Evolutionary conservation across 2,797 vertebrate genomes (phyloP), one percentile per base, ranked within the genome.

Genomic region (Spea hammondii): DNA sequence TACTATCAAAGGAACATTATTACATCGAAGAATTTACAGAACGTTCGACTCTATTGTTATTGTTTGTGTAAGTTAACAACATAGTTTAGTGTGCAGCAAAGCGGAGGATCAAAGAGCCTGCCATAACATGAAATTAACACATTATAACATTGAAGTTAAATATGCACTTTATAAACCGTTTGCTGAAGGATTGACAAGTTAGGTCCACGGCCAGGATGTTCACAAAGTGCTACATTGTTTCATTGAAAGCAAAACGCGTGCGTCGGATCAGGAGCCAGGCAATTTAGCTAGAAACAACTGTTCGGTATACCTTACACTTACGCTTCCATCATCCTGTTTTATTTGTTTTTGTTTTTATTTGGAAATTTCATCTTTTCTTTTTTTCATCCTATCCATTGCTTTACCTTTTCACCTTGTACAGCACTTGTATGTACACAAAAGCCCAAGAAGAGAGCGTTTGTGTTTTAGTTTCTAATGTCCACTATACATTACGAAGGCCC

Each of bases 61-160:
- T 80, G 67, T 74, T 76, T 80, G 72, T 70, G 66, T 50, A 73
- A 66, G 51, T 65, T 70, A 76, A 59, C 67, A 70, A 74, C 46
- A 10, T 71, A 76, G 70, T 65, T 70, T 62, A 75, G 50, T 55
- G 72, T 80, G 49, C 44, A n/a, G 14, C 54, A 57, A 64, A 10
- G 51, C 6, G 44, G 50, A 68, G 78, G 78, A 80, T 80, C 72
- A 80, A 80, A 80, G 78, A n/a, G 45, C 67, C 59, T 76, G 78
- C 50, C 66, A 70, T 65, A 70, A 65, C 46, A 57, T 65, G 51
- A 80, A 80, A 80, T 80, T 55, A 65, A 54, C 72, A 70, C 49
- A 75, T 62, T 46, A 17, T n/a, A 70, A 51, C 46, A 45, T 76
- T n/a, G 14, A 71, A 64, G 59, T 54, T 80, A 80, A 70, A 76